phyloP scores from a whole-genome alignment of 2,888 invertebrate species.

The Ennomos fuscantarius region DNA sequence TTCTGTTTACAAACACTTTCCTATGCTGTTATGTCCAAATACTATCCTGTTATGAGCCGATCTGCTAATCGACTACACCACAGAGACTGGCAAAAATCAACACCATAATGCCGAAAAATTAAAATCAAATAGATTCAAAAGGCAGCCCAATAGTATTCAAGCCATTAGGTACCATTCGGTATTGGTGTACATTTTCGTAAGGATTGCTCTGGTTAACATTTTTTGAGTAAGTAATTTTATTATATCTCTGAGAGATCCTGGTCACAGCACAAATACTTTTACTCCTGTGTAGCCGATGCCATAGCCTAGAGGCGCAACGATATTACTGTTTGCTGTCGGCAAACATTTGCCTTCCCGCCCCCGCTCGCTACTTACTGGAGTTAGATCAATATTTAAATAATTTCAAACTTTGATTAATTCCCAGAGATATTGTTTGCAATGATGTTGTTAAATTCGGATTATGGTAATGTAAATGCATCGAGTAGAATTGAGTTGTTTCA shows the following conservation, averaged over 20 bases:
- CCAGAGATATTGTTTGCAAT: conserved; percentile 78
- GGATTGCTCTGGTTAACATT: too few relatives aligned
- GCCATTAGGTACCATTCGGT: too few relatives aligned
- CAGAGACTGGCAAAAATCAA: too few relatives aligned
- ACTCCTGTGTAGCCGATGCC: conserved; percentile 15
- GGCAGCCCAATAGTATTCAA: too few relatives aligned
- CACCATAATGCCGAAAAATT: too few relatives aligned
- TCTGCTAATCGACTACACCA: too few relatives aligned
- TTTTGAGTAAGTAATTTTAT: too few relatives aligned
- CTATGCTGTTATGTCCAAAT: too few relatives aligned
- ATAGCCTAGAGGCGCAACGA: conserved; percentile 72
- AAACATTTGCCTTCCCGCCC: conserved; percentile 46
- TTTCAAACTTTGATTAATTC: conserved; percentile 84
- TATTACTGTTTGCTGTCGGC: conserved; percentile 77
- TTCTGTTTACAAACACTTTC: too few relatives aligned
- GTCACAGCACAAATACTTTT: conserved; percentile 23
- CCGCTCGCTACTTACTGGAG: conserved; percentile 75
- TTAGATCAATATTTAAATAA: conserved; percentile 84
- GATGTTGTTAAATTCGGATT: conserved; percentile 68
- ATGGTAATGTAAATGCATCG: conserved; percentile 43
- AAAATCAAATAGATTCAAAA: too few relatives aligned
- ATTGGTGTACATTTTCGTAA: too few relatives aligned
- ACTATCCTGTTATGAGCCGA: too few relatives aligned
- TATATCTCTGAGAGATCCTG: not conserved
- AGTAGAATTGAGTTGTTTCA: not conserved